Percentiles rank a stretch among this genome's conserved stretches.
phyloP scores from a whole-genome alignment of 2,113 vertebrate genomes.

The Notothenia coriiceps region DNA sequence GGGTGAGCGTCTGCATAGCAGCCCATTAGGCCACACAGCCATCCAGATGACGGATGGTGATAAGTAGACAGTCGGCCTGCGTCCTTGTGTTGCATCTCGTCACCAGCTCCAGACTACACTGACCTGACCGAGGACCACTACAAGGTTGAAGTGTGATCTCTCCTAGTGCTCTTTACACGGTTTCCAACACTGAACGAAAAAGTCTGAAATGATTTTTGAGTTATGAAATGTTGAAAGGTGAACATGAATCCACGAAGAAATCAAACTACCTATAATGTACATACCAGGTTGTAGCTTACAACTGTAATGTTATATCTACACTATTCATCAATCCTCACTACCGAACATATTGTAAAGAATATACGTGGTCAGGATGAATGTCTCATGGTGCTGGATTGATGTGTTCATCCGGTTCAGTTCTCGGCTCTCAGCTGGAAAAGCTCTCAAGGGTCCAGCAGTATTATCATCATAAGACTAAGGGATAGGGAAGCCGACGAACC shows the following conservation, averaged over 20 bases:
- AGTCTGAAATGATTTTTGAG: neutral
- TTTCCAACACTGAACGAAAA: constrained; percentile 8
- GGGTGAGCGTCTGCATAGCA: constrained; percentile 68
- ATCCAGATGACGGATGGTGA: constrained; percentile 81
- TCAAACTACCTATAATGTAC: neutral
- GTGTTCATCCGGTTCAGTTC: constrained; percentile 40
- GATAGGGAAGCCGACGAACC: neutral
- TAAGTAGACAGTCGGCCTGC: constrained; percentile 67
- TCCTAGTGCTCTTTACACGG: neutral
- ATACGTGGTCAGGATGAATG: neutral
- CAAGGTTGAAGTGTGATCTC: constrained; percentile 43
- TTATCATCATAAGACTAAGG: constrained; percentile 1
- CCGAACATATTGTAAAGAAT: neutral
- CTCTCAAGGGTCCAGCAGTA: constrained; percentile 13
- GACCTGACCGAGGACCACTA: constrained; percentile 36
- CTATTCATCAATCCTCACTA: neutral
- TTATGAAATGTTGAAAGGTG: neutral
- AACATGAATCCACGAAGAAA: neutral
- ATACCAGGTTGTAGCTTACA: neutral
- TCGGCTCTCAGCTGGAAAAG: constrained; percentile 21
- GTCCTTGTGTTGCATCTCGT: constrained; percentile 69
- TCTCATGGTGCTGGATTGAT: constrained; percentile 21
- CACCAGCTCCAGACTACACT: constrained; percentile 37
- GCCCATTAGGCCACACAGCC: constrained; percentile 79
- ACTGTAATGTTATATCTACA: neutral